Evolutionary conservation across 2,113 vertebrate genomes (phyloP), one percentile per base, ranked within the genome.

Genomic region (Crotophaga sulcirostris): DNA sequence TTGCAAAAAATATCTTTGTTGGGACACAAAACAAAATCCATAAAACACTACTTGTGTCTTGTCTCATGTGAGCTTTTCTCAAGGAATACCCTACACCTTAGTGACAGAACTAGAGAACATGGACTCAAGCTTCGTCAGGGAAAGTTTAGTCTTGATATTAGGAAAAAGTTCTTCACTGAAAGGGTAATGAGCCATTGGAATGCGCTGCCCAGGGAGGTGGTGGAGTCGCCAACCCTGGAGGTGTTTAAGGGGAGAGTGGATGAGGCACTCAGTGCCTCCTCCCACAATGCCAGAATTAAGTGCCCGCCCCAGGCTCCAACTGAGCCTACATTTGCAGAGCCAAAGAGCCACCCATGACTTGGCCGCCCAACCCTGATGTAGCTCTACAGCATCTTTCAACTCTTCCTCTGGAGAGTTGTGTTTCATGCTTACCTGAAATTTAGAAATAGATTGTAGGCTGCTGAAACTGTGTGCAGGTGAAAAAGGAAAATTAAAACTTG

Each of bases 251-350:
- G n/a, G n/a, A n/a, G n/a, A n/a, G n/a, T n/a, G n/a, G n/a, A n/a
- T n/a, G n/a, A n/a, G n/a, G n/a, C n/a, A n/a, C n/a, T n/a, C n/a
- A n/a, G n/a, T n/a, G 24, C 21, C 51, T 59, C 62, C 18, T 75
- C 38, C 36, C 0, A 0, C 60, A 29, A 26, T 1, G 3, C 38
- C 49, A 69, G 81, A 24, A 19, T 69, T 15, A 14, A 1, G 0
- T 4, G 16, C 16, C 31, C 36, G 58, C 60, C 60, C 45, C 47
- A 33, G 8, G 19, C 26, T 77, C 42, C 54, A 63, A 34, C 23
- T 52, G 20, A 60, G 33, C 23, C 47, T 0, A 0, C 3, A 1
- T 55, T 67, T 55, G 33, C 23, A 31, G 55, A 63, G 44, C 13
- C 88, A 49, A 31, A 77, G 29, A 26, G 9, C 25, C 45, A 49